Conservation (phyloP, 2,113 vertebrate genomes). For the Ginglymostoma cirratum region DNA sequence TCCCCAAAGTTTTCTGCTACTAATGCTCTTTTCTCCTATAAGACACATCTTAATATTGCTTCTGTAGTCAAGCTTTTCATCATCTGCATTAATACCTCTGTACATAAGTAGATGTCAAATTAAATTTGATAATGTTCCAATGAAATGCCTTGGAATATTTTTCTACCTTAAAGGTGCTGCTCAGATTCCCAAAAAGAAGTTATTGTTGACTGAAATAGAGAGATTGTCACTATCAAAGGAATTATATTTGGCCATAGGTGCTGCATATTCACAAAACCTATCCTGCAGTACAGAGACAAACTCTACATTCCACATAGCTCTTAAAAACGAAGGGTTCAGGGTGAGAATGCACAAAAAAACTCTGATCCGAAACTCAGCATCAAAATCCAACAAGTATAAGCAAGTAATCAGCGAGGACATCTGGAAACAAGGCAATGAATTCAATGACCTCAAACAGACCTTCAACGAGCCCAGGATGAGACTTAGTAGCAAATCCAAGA, state of each 20-base stretch:
- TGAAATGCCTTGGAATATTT: background rate
- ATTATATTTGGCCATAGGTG: background rate
- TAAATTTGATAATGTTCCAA: background rate
- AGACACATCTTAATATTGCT: background rate
- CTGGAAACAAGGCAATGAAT: background rate
- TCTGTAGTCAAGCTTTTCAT: background rate
- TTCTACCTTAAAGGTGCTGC: background rate
- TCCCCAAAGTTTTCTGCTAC: background rate
- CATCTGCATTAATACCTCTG: background rate
- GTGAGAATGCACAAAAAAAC: background rate
- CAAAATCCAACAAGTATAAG: background rate
- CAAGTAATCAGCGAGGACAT: background rate
- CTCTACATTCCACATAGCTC: background rate
- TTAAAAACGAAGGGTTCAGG: background rate
- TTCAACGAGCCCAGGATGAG: conserved; percentile 2
- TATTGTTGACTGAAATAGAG: background rate
- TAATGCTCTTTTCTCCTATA: background rate
- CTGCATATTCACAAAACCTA: background rate
- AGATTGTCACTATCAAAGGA: background rate
- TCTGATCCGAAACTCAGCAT: background rate
- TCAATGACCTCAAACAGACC: background rate
- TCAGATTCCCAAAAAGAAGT: background rate
- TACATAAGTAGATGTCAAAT: background rate
- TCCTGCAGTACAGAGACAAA: background rate
- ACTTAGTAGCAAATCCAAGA: conserved; percentile 14